Evolutionary conservation across 1,140 invertebrate genomes (phyloP).

Genomic region (Halesus radiatus): DNA sequence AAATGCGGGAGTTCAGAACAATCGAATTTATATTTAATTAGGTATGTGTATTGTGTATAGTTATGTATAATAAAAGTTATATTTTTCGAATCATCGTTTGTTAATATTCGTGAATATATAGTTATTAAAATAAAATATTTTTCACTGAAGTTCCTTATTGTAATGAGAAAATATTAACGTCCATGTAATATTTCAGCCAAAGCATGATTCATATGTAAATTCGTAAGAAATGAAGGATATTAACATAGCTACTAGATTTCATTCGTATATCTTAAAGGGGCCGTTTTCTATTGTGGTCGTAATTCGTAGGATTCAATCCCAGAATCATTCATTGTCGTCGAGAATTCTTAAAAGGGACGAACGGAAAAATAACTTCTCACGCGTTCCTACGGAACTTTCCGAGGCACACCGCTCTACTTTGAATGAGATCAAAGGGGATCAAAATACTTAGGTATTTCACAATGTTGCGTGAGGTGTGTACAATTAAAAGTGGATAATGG

Average conservation of each 20-base stretch:
- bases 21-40: too few species aligned
- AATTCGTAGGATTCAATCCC: background rate
- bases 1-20: too few species aligned
- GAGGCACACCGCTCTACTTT: conserved; percentile 5
- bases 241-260: background rate
- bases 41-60: too few species aligned
- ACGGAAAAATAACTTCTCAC: background rate
- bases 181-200: too few species aligned
- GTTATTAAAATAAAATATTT: too few species aligned
- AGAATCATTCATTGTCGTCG: background rate
- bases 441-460: conserved; percentile 5
- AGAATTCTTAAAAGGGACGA: background rate
- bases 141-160: too few species aligned
- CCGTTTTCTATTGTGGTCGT: background rate
- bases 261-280: background rate
- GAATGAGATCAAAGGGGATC: conserved; percentile 22
- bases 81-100: too few species aligned
- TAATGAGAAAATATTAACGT: too few species aligned
- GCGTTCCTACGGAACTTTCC: background rate
- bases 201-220: too few species aligned
- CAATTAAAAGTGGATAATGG: conserved; percentile 28
- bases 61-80: too few species aligned
- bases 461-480: conserved; percentile 36
- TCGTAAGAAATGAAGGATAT: too few species aligned
- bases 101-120: too few species aligned